These are phyloP conservation scores for Drosophila siamana DNA, from an alignment of 2,888 invertebrate species.

Conservation along the genomic window DNA sequence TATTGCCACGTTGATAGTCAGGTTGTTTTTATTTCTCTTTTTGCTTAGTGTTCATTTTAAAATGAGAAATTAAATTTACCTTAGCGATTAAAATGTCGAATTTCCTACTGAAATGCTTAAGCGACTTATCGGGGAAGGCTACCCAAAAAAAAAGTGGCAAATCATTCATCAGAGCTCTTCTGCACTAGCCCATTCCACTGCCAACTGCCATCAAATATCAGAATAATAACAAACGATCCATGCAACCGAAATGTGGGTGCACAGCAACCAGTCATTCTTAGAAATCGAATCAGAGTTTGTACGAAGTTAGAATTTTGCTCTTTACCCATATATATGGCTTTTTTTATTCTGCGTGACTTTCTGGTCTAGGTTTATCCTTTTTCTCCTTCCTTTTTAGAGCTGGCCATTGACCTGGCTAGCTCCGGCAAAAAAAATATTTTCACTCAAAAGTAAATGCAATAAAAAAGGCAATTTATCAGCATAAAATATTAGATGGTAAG, in stretches of 20 bases:
- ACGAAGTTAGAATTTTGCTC: slow-evolving; percentile 41
- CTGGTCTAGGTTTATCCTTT: slow-evolving; percentile 46
- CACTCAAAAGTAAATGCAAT: slow-evolving; percentile 80
- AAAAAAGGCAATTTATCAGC: slow-evolving; percentile 80
- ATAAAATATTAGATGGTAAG: slow-evolving; percentile 82
- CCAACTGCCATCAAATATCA: slow-evolving; percentile 77
- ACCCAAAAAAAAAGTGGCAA: no score
- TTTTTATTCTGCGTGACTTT: slow-evolving; percentile 39
- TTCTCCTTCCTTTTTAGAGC: slow-evolving; percentile 55
- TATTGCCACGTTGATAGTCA: slow-evolving; percentile 61
- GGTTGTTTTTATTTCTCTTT: slow-evolving; percentile 28
- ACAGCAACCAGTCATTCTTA: slow-evolving; percentile 30
- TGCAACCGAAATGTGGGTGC: slow-evolving; percentile 66
- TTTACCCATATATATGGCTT: slow-evolving; percentile 29
- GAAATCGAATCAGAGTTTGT: slow-evolving; percentile 41
- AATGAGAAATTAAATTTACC: slow-evolving; percentile 12
- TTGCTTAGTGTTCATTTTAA: slow-evolving; percentile 15
- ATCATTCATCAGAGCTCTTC: slow-evolving; percentile 75
- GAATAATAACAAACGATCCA: slow-evolving; percentile 77
- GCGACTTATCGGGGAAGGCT: no score
- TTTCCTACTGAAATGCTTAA: no score
- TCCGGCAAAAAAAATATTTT: slow-evolving; percentile 73
- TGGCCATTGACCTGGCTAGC: slow-evolving; percentile 69
- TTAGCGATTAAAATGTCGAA: slow-evolving; percentile 29
- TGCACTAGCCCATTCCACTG: slow-evolving; percentile 27